Conservation (phyloP, 2,113 vertebrate species). For the Anolis sagrei region DNA sequence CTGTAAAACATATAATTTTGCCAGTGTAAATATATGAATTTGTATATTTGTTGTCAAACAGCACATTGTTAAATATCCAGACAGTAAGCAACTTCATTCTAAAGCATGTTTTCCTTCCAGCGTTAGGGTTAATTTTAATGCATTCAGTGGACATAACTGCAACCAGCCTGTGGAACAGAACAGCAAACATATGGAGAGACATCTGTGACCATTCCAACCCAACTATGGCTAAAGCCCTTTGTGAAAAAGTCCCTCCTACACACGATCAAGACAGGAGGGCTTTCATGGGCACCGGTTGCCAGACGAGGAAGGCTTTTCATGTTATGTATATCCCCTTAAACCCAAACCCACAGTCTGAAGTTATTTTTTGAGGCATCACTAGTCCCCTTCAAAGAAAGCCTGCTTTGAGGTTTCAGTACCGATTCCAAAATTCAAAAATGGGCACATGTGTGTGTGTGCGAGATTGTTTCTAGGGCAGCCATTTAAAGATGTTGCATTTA, state of each 20-base stretch:
- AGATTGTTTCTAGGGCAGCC: conserved; percentile 8
- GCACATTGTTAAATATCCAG: conserved; percentile 48
- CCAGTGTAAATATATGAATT: conserved; percentile 16
- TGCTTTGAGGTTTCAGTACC: neutral
- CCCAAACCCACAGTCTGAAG: neutral
- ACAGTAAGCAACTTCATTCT: conserved; percentile 50
- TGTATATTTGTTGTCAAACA: conserved; percentile 22
- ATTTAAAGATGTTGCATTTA: conserved; percentile 9
- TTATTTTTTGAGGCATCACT: conserved; percentile 2
- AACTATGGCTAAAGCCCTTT: neutral
- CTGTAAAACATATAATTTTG: conserved; percentile 7
- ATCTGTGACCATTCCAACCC: neutral
- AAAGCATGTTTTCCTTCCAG: conserved; percentile 32
- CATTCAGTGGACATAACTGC: conserved; percentile 49
- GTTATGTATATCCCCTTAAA: conserved; percentile 4
- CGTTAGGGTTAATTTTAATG: conserved; percentile 28
- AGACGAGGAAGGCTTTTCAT: conserved; percentile 21
- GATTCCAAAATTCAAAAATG: conserved; percentile 5
- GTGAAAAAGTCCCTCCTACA: neutral
- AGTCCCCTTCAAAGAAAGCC: neutral
- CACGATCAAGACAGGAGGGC: neutral
- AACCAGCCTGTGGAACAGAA: neutral
- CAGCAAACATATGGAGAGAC: conserved; percentile 22
- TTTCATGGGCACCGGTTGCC: conserved; percentile 17
- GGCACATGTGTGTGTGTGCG: neutral